Base-by-base conservation (phyloP, 2,113 vertebrate species). In the Saccopteryx leptura region DNA sequence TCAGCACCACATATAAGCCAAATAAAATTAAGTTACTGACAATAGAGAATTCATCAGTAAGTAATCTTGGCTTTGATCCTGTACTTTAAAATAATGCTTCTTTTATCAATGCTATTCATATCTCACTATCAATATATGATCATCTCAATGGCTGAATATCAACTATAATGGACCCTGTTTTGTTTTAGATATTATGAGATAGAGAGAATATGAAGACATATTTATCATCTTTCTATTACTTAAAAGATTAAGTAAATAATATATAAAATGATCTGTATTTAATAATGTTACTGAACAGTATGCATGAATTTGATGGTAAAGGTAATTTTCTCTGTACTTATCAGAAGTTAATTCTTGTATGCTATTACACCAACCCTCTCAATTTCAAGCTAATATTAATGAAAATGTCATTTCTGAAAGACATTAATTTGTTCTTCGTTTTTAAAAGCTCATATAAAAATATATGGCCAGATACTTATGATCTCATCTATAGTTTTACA, bases 401-500 rank as follows among this genome's bases (percentile, higher is more conserved):
- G 82, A 95, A 95, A 95, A 96, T 83, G 74, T 92, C 81, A 86
- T 95, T 96, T 93, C 74, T 94, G 39, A 88, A 93, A 92, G 92
- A 87, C 33, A 96, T 91, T 92, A 97, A 93, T 86, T 95, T 84
- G 46, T 96, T 92, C 88, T 88, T 96, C 69, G 94, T 86, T 94
- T 97, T 96, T 94, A 96, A 97, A 96, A 95, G 54, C 54, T 97
- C 74, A 97, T 94, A 96, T 97, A 97, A 96, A 98, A 97, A 88
- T 91, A 97, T 87, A 96, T 68, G 79, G 33, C n/a, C n/a, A 95
- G 65, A 92, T 96, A 90, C 65, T 94, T 95, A 95, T 74, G 76
- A 95, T 88, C 90, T 86, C 31, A 96, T 86, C 48, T 93, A 83
- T 2, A 89, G 28, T 92, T 92, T 96, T 95, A 97, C 61, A 95